phyloP scores from a whole-genome alignment of 2,113 vertebrate genomes.

The Otis tarda region DNA sequence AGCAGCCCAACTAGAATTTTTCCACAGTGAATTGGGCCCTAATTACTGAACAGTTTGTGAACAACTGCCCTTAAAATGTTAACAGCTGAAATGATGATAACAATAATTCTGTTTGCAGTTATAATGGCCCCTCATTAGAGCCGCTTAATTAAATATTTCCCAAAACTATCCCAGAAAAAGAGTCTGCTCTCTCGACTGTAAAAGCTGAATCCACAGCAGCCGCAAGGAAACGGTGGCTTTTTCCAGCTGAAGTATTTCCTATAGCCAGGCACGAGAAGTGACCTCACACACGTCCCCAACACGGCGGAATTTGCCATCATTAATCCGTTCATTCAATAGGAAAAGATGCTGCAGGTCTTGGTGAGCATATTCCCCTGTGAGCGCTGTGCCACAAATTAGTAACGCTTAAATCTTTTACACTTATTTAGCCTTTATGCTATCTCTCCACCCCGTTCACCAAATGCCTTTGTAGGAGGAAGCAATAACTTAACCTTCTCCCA shows the following conservation, averaged over 20 bases:
- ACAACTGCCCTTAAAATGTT: constrained; percentile 71
- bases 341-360: constrained; percentile 22
- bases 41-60: constrained; percentile 72
- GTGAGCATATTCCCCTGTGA: background rate
- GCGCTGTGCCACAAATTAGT: background rate
- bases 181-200: constrained; percentile 34
- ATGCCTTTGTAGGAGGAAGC: background rate
- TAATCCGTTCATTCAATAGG: background rate
- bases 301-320: background rate
- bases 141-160: constrained; percentile 74
- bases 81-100: constrained; percentile 61
- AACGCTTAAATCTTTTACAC: constrained; percentile 39
- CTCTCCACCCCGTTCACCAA: background rate
- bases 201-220: constrained; percentile 51
- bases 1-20: background rate
- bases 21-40: constrained; percentile 55
- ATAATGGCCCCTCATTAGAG: constrained; percentile 71
- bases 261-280: background rate
- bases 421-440: constrained; percentile 21
- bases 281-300: background rate
- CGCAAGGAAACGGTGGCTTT: constrained; percentile 36
- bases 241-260: constrained; percentile 42
- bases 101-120: constrained; percentile 65
- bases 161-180: constrained; percentile 55
- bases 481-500: background rate